phyloP scores from a whole-genome alignment of 35 echinoderm and acorn worm species.

The Nesometra sesokonis region DNA sequence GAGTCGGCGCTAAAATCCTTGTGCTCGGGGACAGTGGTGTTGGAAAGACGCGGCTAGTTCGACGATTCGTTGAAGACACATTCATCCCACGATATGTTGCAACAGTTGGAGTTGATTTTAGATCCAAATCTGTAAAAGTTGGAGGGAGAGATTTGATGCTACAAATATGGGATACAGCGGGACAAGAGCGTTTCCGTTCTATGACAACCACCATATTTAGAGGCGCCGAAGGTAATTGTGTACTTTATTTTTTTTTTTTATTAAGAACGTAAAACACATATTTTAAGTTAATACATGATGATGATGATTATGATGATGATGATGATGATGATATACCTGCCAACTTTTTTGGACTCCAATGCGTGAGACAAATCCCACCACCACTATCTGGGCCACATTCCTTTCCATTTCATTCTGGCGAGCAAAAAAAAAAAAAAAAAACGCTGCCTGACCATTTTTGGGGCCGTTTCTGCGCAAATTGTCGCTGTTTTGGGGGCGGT shows the following conservation, averaged over 20 bases:
- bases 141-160: slow-evolving; percentile 35
- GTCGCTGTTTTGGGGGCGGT: too few relatives aligned
- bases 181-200: slow-evolving; percentile 81
- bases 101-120: neutral
- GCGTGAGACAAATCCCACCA: too few relatives aligned
- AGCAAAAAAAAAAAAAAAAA: too few relatives aligned
- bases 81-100: neutral
- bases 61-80: slow-evolving; percentile 52
- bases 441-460: too few relatives aligned
- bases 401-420: too few relatives aligned
- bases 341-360: too few relatives aligned
- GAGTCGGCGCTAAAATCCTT: slow-evolving; percentile 32
- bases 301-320: too few relatives aligned
- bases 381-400: too few relatives aligned
- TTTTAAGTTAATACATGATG: too few relatives aligned
- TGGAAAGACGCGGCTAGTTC: slow-evolving; percentile 70
- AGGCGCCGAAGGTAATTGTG: slow-evolving; percentile 38
- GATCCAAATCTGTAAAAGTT: neutral
- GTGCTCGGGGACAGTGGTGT: slow-evolving; percentile 69
- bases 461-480: too few relatives aligned
- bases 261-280: too few relatives aligned
- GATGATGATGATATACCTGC: too few relatives aligned
- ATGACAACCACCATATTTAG: slow-evolving; percentile 79
- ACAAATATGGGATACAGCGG: slow-evolving; percentile 69
- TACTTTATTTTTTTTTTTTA: neutral